A percentile compares a stretch with the other conserved stretches of the same genome.
phyloP scores from a whole-genome alignment of 2,113 vertebrate species.

The Calidris pygmaea region DNA sequence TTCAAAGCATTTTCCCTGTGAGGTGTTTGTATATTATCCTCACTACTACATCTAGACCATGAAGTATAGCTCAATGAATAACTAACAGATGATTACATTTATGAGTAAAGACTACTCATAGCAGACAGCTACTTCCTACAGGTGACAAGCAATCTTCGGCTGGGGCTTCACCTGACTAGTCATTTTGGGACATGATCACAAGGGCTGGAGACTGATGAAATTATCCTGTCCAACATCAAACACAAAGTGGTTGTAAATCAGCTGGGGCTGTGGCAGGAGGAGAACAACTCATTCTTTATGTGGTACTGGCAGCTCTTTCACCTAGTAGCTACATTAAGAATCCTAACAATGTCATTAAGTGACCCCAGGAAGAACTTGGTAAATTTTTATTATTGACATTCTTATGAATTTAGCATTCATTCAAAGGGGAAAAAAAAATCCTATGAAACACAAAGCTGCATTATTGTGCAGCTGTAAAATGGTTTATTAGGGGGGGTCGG shows the following conservation, averaged over 20 bases:
- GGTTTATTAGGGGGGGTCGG: background rate
- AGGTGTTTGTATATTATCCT: conserved; percentile 65
- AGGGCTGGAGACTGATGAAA: conserved; percentile 88
- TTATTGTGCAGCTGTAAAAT: conserved; percentile 64
- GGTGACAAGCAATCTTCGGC: conserved; percentile 85
- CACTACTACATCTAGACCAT: conserved; percentile 57
- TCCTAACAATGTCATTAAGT: conserved; percentile 82
- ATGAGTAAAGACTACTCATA: conserved; percentile 79
- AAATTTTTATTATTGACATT: conserved; percentile 59
- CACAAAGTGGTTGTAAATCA: conserved; percentile 92
- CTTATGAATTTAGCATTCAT: conserved; percentile 50
- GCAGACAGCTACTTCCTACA: conserved; percentile 89
- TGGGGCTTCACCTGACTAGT: conserved; percentile 89
- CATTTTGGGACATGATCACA: conserved; percentile 93
- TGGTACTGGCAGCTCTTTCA: conserved; percentile 72
- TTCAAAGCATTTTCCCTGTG: conserved; percentile 57
- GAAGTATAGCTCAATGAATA: conserved; percentile 80
- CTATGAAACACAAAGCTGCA: conserved; percentile 20
- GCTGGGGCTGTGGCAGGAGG: conserved; percentile 76
- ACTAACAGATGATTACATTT: conserved; percentile 84
- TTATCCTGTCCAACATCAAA: conserved; percentile 95
- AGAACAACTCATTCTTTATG: conserved; percentile 83
- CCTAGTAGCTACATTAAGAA: conserved; percentile 76
- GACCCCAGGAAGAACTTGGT: conserved; percentile 66
- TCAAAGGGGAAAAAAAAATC: background rate